Conservation (phyloP, 2,888 invertebrate genomes). For the Ochlodes sylvanus region DNA sequence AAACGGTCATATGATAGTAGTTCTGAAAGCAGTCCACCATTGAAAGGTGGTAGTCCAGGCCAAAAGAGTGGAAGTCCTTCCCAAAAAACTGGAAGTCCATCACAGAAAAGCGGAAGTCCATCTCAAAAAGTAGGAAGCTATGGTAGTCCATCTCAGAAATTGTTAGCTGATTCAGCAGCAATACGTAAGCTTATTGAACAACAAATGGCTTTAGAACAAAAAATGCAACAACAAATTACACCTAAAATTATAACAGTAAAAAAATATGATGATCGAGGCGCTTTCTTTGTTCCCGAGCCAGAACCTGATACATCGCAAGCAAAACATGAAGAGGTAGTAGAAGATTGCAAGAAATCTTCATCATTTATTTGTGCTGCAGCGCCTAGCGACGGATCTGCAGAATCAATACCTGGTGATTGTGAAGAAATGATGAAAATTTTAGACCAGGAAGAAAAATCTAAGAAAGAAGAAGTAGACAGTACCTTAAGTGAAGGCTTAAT, state of each 20-base stretch:
- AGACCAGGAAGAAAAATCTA: constrained; percentile 80
- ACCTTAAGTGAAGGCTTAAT: constrained; percentile 67
- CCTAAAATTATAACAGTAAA: constrained; percentile 79
- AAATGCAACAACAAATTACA: constrained; percentile 64
- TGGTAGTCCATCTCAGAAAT: constrained; percentile 76
- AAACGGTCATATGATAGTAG: constrained; percentile 84
- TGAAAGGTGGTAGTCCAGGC: constrained; percentile 72
- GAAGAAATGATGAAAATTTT: constrained; percentile 85
- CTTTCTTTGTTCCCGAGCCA: constrained; percentile 76
- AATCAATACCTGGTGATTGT: constrained; percentile 85
- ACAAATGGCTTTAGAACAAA: constrained; percentile 77
- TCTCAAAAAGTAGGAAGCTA: constrained; percentile 76
- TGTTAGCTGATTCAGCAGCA: constrained; percentile 76
- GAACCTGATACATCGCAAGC: constrained; percentile 55
- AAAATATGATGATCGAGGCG: constrained; percentile 78
- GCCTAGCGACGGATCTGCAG: constrained; percentile 78
- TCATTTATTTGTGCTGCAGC: constrained; percentile 78
- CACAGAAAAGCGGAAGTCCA: constrained; percentile 79
- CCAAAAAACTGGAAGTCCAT: constrained; percentile 76
- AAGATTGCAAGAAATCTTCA: constrained; percentile 74
- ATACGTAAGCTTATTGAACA: constrained; percentile 80
- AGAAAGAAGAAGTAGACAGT: constrained; percentile 55
- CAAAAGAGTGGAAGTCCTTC: constrained; percentile 66
- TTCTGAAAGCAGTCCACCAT: constrained; percentile 85
- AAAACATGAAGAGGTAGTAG: constrained; percentile 60